Base-by-base conservation (phyloP, 2,888 invertebrate genomes). In the Hylaea fasciaria region DNA sequence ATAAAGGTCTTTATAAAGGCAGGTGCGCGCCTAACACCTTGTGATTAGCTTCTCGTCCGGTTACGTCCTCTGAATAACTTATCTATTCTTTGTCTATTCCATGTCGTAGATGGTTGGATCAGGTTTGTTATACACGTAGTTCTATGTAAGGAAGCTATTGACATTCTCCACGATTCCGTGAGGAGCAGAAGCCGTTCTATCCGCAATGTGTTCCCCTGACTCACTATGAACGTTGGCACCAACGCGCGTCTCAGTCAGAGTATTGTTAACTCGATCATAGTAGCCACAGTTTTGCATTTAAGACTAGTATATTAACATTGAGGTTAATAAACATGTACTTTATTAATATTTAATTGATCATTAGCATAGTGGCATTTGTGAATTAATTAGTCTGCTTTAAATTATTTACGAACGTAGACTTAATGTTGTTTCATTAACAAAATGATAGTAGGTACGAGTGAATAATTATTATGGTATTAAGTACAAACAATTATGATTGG, bases 1-100 rank as follows among this genome's bases (percentile, higher is more conserved):
- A 66, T 70, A 72, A 66, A 65, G 50, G 62, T 64, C 22, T 47
- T n/a, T 54, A 43, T 62, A 54, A 57, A 65, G 77, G 82, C 90
- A 90, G 90, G 86, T 90, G 90, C 43, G 40, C 69, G 65, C 57
- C 72, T 73, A 79, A 73, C 89, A 91, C 88, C 89, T 90, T 90
- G 87, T 83, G 78, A 72, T 70, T 74, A 78, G 77, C 80, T 87
- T 89, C 89, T 86, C 85, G 83, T 90, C 86, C 85, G 83, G 81
- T 81, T 84, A 73, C 81, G 80, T 82, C 73, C 71, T 77, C 73
- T 78, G 82, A 85, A 85, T 87, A 80, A 81, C 82, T 83, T 82
- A 85, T 85, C 78, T 72, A 78, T 74, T 81, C 76, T 78, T 84
- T 84, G 80, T 85, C 74, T 44, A 45, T 71, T 73, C 68, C 73